Evolutionary conservation across 1,140 invertebrate genomes (phyloP).

Genomic region (Planococcus citri): DNA sequence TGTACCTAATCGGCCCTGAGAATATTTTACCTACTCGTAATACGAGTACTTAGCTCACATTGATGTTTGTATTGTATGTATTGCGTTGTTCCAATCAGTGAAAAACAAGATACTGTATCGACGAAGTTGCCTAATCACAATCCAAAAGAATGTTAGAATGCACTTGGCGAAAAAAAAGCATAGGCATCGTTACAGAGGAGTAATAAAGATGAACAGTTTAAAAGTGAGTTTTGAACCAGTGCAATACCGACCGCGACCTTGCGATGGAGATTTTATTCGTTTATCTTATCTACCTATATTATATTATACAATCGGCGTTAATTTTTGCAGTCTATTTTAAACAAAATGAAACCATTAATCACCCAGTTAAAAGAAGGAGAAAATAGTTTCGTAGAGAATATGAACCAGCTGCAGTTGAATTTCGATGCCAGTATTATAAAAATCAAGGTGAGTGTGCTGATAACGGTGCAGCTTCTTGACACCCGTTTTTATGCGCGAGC

Average conservation of each 20-base stretch:
- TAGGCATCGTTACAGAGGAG: slow-evolving; percentile 57
- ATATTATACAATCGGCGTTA: not conserved
- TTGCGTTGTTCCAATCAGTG: slow-evolving; percentile 61
- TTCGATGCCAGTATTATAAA: slow-evolving; percentile 47
- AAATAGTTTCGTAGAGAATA: slow-evolving; percentile 48
- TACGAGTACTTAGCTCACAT: not conserved
- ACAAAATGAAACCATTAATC: slow-evolving; percentile 57
- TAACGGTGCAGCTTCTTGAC: too few species aligned
- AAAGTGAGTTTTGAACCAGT: too few species aligned
- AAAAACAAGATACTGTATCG: slow-evolving; percentile 88
- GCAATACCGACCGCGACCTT: too few species aligned
- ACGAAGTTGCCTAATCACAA: slow-evolving; percentile 56
- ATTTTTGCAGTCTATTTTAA: slow-evolving; percentile 42
- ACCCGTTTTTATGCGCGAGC: too few species aligned
- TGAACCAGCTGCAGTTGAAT: slow-evolving; percentile 52
- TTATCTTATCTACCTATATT: too few species aligned
- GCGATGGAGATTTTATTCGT: too few species aligned
- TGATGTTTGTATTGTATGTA: too few species aligned
- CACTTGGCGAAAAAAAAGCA: slow-evolving; percentile 67
- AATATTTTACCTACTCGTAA: not conserved
- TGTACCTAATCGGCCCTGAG: too few species aligned
- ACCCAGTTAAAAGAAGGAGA: slow-evolving; percentile 66
- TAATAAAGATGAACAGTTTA: slow-evolving; percentile 61
- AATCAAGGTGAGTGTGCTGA: slow-evolving; percentile 70
- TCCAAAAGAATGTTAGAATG: slow-evolving; percentile 77